Conservation (phyloP, 2,888 invertebrate species). For the Flexamia atlantica region DNA sequence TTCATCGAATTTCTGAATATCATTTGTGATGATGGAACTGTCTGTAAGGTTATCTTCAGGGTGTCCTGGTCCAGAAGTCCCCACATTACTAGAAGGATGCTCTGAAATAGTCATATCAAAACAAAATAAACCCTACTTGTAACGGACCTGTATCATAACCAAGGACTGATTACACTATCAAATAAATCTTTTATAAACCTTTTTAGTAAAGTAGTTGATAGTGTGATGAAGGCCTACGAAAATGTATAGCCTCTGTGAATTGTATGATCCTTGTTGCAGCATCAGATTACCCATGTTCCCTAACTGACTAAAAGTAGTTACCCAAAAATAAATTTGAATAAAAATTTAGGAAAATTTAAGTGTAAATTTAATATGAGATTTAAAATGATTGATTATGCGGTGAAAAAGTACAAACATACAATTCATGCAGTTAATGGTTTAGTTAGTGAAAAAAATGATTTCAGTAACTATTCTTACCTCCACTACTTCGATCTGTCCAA, state of each 20-base stretch:
- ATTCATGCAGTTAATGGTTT: constrained; percentile 21
- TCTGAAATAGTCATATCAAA: constrained; percentile 32
- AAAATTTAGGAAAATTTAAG: neutral
- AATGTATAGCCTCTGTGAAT: too few relatives aligned
- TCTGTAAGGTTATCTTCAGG: neutral
- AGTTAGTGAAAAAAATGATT: neutral
- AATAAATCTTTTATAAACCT: too few relatives aligned
- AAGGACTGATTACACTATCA: neutral
- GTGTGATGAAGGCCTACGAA: too few relatives aligned
- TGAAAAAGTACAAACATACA: constrained; percentile 37
- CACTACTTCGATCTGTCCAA: constrained; percentile 65
- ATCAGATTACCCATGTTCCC: neutral
- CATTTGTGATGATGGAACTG: neutral
- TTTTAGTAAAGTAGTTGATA: too few relatives aligned
- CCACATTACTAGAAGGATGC: constrained; percentile 10
- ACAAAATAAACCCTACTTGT: constrained; percentile 11
- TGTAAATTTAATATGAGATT: neutral
- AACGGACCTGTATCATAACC: neutral
- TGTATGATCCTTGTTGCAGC: constrained; percentile 41
- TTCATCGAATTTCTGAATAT: constrained; percentile 11
- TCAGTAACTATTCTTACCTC: constrained; percentile 62
- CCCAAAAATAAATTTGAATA: neutral
- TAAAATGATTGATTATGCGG: constrained; percentile 50
- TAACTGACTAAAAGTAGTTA: neutral
- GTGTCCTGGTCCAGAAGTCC: neutral